Conservation (phyloP, 1,140 invertebrate genomes). For the Drosophila bipectinata region DNA sequence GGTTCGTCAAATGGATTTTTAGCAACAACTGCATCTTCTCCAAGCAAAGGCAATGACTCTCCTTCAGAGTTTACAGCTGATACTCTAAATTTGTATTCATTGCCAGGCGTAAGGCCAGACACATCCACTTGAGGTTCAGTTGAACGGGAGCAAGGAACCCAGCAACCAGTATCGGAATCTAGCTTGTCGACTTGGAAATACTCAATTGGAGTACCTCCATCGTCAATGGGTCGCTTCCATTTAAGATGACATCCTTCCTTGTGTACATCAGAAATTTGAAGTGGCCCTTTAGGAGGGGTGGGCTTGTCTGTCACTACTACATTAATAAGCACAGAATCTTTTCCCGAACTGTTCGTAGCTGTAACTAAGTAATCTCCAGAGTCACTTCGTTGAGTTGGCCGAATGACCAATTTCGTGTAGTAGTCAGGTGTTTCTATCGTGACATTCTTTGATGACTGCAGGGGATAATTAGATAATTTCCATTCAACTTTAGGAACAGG, state of each 20-base stretch:
- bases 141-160: slow-evolving; percentile 95
- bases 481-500: slow-evolving; percentile 95
- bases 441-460: slow-evolving; percentile 85
- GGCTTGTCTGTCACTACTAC: slow-evolving; percentile 97
- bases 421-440: slow-evolving; percentile 94
- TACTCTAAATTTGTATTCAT: slow-evolving; percentile 98
- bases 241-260: slow-evolving; percentile 97
- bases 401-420: slow-evolving; percentile 93
- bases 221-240: slow-evolving; percentile 96
- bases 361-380: slow-evolving; percentile 95
- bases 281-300: slow-evolving; percentile 92
- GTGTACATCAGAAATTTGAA: slow-evolving; percentile 94
- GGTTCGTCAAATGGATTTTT: slow-evolving; percentile 99
- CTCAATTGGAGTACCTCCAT: slow-evolving; percentile 94
- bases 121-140: slow-evolving; percentile 93
- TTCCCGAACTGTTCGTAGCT: slow-evolving; percentile 93
- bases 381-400: slow-evolving; percentile 91
- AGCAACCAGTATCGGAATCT: slow-evolving; percentile 96
- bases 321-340: slow-evolving; percentile 94
- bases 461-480: slow-evolving; percentile 88
- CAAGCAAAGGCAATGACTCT: slow-evolving; percentile 96
- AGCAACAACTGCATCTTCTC: slow-evolving; percentile 93
- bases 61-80: slow-evolving; percentile 98
- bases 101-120: slow-evolving; percentile 93
- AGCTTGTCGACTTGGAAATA: slow-evolving; percentile 97